Percentiles rank a stretch among this genome's conserved stretches.
These are phyloP conservation scores for Leptobrachium leishanense DNA, from an alignment of 2,113 vertebrate genomes.

Conservation along the genomic window DNA sequence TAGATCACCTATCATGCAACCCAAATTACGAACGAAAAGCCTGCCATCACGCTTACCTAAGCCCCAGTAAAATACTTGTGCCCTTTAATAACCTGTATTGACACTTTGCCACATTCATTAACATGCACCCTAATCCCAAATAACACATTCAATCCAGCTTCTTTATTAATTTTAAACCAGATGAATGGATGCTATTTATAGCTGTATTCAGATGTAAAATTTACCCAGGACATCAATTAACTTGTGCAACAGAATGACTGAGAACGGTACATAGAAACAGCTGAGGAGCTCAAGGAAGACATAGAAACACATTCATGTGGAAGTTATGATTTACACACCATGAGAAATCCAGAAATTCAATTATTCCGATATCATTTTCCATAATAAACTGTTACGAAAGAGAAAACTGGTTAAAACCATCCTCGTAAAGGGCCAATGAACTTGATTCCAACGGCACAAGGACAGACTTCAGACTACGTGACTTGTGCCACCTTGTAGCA, in stretches of 20 bases:
- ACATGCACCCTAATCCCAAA: not conserved
- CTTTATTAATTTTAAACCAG: not conserved
- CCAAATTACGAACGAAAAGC: no score
- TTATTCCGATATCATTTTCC: not conserved
- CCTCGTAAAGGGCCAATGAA: not conserved
- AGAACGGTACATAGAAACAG: not conserved
- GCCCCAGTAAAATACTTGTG: no score
- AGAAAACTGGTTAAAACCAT: conserved; percentile 25
- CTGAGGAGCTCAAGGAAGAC: not conserved
- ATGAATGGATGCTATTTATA: not conserved
- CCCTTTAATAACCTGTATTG: not conserved
- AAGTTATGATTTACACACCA: conserved; percentile 2
- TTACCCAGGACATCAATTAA: conserved; percentile 6
- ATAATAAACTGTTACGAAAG: conserved; percentile 9
- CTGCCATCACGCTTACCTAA: no score
- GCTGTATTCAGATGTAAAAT: not conserved
- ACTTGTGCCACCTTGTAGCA: no score
- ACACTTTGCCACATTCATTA: not conserved
- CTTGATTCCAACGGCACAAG: no score
- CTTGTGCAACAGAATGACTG: not conserved
- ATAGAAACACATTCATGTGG: not conserved
- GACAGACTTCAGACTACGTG: no score
- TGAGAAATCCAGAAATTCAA: conserved; percentile 7
- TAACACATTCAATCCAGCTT: not conserved
- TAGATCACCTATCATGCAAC: no score